Percentiles rank a stretch among this genome's conserved stretches.
phyloP scores from a whole-genome alignment of 2,113 vertebrate species.

The Glaucomys volans region DNA sequence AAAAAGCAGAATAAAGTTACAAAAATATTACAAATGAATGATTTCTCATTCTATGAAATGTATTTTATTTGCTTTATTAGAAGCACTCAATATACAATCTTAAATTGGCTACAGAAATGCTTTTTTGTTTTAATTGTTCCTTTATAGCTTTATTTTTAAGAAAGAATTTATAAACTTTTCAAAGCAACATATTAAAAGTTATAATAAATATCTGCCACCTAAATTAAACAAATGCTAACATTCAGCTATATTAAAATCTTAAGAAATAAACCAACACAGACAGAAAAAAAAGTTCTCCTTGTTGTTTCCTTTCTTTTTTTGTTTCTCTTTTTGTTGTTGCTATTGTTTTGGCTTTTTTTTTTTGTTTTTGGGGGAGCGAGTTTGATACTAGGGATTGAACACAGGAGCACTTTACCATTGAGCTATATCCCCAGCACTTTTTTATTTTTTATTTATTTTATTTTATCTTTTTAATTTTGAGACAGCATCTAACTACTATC shows the following conservation, averaged over 20 bases:
- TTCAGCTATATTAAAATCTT: conserved; percentile 6
- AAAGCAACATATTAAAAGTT: not conserved
- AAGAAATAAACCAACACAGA: not conserved
- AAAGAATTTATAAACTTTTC: not conserved
- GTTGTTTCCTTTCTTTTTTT: not conserved
- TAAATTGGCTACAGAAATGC: not conserved
- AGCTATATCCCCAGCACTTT: too few species aligned
- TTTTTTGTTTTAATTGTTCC: not conserved
- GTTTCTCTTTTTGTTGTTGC: too few species aligned
- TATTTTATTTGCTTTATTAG: conserved; percentile 10
- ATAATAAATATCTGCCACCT: not conserved
- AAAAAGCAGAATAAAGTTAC: not conserved
- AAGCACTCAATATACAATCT: not conserved
- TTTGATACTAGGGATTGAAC: too few species aligned
- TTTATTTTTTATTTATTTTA: too few species aligned
- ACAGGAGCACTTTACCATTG: too few species aligned
- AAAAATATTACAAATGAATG: not conserved
- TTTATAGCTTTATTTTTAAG: conserved; percentile 47
- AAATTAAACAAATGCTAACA: not conserved
- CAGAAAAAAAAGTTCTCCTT: not conserved
- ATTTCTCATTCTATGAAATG: not conserved
- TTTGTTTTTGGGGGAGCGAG: too few species aligned
- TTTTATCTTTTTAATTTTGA: too few species aligned
- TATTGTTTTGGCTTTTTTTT: too few species aligned
- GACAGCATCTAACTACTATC: too few species aligned